A percentile compares a stretch with the other conserved stretches of the same genome.
Conservation (phyloP, 2,113 vertebrate species). For the Candoia aspera region DNA sequence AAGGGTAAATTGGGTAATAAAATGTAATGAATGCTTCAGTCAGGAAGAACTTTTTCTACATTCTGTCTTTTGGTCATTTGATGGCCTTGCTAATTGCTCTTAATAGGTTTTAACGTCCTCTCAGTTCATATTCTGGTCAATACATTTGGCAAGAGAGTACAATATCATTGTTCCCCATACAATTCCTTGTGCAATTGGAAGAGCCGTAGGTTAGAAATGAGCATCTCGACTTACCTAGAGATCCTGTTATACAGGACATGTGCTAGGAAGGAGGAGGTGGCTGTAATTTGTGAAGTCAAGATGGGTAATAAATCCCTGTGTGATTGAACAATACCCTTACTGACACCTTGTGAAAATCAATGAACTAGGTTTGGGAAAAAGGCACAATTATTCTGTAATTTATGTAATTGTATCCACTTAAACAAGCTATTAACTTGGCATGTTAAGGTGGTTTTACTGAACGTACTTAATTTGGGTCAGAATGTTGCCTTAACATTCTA, state of each 20-base stretch:
- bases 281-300: conserved; percentile 8
- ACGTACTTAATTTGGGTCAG: background rate
- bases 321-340: background rate
- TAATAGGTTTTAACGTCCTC: background rate
- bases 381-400: background rate
- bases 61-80: background rate
- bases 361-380: background rate
- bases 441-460: background rate
- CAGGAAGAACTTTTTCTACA: background rate
- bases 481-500: background rate
- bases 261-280: background rate
- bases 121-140: background rate
- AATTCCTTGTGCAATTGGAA: background rate
- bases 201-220: background rate
- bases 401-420: conserved; percentile 9
- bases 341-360: background rate
- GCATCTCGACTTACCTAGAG: background rate
- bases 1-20: background rate
- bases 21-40: conserved; percentile 15
- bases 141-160: background rate
- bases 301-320: background rate
- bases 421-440: background rate
- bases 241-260: background rate
- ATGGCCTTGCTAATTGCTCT: conserved; percentile 23
- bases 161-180: background rate